Percentiles rank a stretch among this genome's conserved stretches.
Evolutionary conservation across 2,797 vertebrate genomes (phyloP).

Genomic region (Sebastes reedi): DNA sequence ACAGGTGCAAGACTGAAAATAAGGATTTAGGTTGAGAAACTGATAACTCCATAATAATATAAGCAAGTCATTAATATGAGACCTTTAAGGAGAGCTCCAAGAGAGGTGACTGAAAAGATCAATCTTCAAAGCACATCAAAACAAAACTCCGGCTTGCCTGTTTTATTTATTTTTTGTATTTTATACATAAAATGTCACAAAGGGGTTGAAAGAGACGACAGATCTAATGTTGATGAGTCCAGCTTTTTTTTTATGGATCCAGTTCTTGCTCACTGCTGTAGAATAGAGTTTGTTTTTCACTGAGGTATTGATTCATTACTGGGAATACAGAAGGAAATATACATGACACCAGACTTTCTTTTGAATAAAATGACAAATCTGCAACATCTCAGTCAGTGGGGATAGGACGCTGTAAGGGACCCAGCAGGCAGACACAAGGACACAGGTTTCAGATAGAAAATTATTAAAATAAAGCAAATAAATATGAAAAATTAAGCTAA

Average conservation of each 20-base stretch:
- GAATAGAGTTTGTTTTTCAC: constrained; percentile 24
- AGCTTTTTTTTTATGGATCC: constrained; percentile 1
- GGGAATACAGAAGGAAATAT: background rate
- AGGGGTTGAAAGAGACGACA: constrained; percentile 4
- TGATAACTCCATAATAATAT: background rate
- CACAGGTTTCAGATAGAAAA: background rate
- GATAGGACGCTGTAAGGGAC: background rate
- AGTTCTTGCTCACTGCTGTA: background rate
- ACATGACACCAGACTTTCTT: constrained; percentile 5
- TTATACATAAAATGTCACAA: background rate
- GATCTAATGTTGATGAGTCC: constrained; percentile 34
- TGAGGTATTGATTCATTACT: constrained; percentile 21
- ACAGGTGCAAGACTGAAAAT: background rate
- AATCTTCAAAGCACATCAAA: constrained; percentile 11
- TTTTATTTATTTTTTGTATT: constrained; percentile 4
- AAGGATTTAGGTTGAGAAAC: background rate
- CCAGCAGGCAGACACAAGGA: no score
- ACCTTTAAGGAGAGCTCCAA: background rate
- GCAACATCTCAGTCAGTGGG: background rate
- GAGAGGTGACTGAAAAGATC: background rate
- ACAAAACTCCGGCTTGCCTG: background rate
- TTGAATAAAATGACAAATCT: constrained; percentile 13
- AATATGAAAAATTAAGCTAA: background rate
- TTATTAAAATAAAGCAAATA: background rate
- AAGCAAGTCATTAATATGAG: background rate